These are phyloP conservation scores for Sphecodes monilicornis DNA, from an alignment of 2,888 invertebrate species.

Conservation along the genomic window DNA sequence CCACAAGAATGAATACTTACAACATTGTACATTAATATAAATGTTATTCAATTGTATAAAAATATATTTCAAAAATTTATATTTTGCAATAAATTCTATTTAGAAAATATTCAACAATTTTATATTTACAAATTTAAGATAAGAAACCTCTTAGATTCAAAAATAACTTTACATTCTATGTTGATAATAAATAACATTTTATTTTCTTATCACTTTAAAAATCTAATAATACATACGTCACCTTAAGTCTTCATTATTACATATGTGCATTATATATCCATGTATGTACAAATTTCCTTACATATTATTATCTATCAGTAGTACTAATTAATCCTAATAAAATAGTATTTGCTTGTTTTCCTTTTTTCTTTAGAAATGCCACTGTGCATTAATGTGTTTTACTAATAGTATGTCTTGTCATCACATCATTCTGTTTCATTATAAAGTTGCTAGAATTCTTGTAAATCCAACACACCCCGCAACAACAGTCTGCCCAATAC, in stretches of 20 bases:
- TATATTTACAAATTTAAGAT: not conserved
- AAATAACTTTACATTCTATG: not conserved
- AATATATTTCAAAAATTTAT: conserved; percentile 35
- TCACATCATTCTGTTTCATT: conserved; percentile 78
- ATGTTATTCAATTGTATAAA: conserved; percentile 47
- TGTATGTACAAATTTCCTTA: conserved; percentile 46
- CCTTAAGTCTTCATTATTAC: conserved; percentile 32
- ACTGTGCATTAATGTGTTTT: conserved; percentile 25
- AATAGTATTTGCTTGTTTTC: conserved; percentile 35
- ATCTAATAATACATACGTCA: conserved; percentile 33
- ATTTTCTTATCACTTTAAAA: conserved; percentile 23
- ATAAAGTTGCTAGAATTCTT: conserved; percentile 96
- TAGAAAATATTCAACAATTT: conserved; percentile 15
- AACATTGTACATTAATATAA: conserved; percentile 47
- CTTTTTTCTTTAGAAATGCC: conserved; percentile 14
- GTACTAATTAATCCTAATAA: conserved; percentile 29
- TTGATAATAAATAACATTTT: conserved; percentile 42
- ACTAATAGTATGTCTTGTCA: conserved; percentile 20
- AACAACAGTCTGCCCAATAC: conserved; percentile 95
- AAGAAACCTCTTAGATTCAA: not conserved
- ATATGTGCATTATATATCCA: conserved; percentile 48
- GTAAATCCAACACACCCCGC: conserved; percentile 97
- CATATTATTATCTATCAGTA: conserved; percentile 16
- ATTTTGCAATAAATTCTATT: conserved; percentile 56
- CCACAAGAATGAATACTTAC: conserved; percentile 66